Evolutionary conservation across 2,797 vertebrate species (phyloP).

Genomic region (Molothrus aeneus): DNA sequence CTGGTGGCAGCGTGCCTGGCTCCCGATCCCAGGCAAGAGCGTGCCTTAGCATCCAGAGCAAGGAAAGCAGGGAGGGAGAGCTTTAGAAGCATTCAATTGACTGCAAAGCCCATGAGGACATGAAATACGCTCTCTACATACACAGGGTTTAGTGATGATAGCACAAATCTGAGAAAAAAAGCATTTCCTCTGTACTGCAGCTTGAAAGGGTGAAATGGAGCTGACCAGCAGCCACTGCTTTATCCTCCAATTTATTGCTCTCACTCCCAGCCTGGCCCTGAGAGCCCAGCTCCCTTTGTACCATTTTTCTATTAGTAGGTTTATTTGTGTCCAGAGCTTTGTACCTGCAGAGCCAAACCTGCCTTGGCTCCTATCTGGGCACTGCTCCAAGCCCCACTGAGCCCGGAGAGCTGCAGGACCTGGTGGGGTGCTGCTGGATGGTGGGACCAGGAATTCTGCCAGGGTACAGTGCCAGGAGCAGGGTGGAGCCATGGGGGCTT

Average conservation of each 20-base stretch:
- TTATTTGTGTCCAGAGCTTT: slow-evolving; percentile 28
- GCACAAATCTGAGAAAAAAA: background rate
- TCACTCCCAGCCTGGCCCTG: background rate
- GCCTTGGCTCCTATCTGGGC: background rate
- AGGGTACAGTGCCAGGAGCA: background rate
- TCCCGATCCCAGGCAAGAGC: fast-evolving
- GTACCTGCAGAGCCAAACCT: background rate
- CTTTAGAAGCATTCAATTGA: background rate
- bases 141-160: background rate
- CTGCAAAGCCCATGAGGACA: background rate
- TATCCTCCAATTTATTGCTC: slow-evolving; percentile 53
- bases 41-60: fast-evolving
- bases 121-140: background rate
- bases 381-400: fast-evolving
- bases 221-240: background rate
- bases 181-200: background rate
- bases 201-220: background rate
- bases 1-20: fast-evolving
- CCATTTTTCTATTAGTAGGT: background rate
- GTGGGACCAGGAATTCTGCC: background rate
- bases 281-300: background rate
- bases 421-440: background rate
- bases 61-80: background rate
- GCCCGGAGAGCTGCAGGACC: background rate
- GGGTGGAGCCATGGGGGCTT: background rate